Conservation (phyloP, 2,797 vertebrate genomes). For the Myiotriccus ornatus region DNA sequence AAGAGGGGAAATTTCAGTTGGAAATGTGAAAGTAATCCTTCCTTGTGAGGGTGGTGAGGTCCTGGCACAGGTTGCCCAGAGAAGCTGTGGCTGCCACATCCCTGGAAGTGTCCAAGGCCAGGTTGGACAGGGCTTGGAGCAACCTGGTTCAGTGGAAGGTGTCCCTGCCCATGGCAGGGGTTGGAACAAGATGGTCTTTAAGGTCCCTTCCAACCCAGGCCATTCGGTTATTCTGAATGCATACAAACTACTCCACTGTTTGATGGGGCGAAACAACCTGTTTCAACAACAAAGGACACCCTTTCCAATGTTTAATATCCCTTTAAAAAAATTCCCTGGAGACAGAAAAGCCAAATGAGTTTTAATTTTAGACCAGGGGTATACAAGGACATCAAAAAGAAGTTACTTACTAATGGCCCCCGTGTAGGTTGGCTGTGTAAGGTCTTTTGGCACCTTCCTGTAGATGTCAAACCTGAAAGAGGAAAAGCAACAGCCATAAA, state of each 20-base stretch:
- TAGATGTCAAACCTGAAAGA: conserved; percentile 96
- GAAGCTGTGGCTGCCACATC: background rate
- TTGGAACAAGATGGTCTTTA: background rate
- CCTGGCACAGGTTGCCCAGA: background rate
- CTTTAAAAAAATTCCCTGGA: background rate
- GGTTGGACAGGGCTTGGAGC: background rate
- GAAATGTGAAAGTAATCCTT: background rate
- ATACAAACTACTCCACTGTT: background rate
- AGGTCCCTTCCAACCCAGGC: background rate
- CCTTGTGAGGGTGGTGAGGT: background rate
- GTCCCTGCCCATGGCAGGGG: background rate
- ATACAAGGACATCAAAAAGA: background rate
- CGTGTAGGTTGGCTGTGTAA: conserved; percentile 98
- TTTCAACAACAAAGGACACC: background rate
- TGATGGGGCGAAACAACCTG: background rate
- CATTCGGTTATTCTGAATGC: background rate
- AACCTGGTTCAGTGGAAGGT: background rate
- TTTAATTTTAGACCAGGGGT: conserved; percentile 38
- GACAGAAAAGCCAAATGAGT: background rate
- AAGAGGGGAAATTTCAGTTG: background rate
- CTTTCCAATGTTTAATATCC: background rate
- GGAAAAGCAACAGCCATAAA: conserved; percentile 55
- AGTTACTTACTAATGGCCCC: conserved; percentile 96
- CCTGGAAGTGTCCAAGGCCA: background rate
- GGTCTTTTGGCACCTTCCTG: conserved; percentile 99